Evolutionary conservation across 2,113 vertebrate species (phyloP).

Genomic region (Callaeas wilsoni): DNA sequence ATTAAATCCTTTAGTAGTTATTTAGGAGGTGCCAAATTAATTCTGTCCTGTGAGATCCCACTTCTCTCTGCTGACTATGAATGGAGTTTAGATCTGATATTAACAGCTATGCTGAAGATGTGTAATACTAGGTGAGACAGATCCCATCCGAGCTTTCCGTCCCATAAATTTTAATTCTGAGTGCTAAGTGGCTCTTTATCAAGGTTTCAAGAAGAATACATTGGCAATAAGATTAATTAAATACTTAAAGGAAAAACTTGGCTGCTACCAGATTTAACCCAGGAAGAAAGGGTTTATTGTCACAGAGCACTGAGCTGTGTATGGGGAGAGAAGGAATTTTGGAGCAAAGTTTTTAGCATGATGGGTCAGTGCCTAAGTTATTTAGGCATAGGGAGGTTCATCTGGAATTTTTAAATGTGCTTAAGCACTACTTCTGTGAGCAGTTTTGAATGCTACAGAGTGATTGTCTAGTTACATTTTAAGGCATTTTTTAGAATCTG

Average conservation of each 20-base stretch:
- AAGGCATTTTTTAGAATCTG: background rate
- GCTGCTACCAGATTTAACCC: conserved; percentile 21
- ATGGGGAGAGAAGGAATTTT: background rate
- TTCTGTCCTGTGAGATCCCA: background rate
- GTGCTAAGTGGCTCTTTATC: conserved; percentile 58
- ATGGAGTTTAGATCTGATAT: background rate
- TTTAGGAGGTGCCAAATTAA: background rate
- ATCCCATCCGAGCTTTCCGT: background rate
- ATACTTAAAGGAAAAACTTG: conserved; percentile 35
- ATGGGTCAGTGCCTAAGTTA: background rate
- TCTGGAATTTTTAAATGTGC: background rate
- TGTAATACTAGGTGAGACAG: conserved; percentile 11
- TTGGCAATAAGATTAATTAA: conserved; percentile 49
- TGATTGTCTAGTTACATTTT: background rate
- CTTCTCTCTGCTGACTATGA: background rate
- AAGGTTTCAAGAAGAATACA: conserved; percentile 48
- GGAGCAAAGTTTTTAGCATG: background rate
- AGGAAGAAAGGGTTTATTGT: background rate
- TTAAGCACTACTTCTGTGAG: background rate
- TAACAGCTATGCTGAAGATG: background rate
- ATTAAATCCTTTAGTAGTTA: background rate
- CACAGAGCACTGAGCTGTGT: background rate
- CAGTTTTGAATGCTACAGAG: background rate
- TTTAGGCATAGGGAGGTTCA: background rate
- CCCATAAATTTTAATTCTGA: conserved; percentile 34